These are phyloP conservation scores for Crossaster papposus DNA, from an alignment of 53 echinoderm and acorn worm genomes.

Conservation along the genomic window DNA sequence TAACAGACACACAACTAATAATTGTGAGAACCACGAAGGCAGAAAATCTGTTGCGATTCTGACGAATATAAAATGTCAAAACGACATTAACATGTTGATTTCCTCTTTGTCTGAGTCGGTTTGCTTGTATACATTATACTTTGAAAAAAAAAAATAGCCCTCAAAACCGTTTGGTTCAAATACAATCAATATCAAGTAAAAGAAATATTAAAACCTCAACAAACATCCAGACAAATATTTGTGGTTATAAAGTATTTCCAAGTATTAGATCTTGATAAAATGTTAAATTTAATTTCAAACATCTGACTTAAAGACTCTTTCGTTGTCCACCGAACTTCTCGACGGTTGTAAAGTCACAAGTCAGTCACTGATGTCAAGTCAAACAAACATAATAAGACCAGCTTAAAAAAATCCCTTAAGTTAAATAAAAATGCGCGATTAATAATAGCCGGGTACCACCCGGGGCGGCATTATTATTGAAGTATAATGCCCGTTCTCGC, in stretches of 20 bases:
- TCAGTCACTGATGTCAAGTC: neutral
- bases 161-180: too few species aligned
- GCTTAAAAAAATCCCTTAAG: neutral
- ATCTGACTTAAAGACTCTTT: neutral
- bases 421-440: conserved; percentile 59
- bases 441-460: conserved; percentile 48
- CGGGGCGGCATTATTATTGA: conserved; percentile 23
- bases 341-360: neutral
- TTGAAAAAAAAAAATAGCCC: too few species aligned
- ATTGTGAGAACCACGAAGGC: too few species aligned
- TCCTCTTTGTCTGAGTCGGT: too few species aligned
- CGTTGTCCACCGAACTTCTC: neutral
- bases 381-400: neutral
- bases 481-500: conserved; percentile 26
- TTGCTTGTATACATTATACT: too few species aligned
- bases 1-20: too few species aligned
- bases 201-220: too few species aligned
- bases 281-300: neutral
- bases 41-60: too few species aligned
- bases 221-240: too few species aligned
- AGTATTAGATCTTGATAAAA: neutral
- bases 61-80: too few species aligned
- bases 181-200: too few species aligned
- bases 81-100: too few species aligned
- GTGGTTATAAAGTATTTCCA: neutral